Evolutionary conservation across 2,797 vertebrate species (phyloP), one percentile per base, ranked within the genome.

Genomic region (Neosilurus mollespiculum): DNA sequence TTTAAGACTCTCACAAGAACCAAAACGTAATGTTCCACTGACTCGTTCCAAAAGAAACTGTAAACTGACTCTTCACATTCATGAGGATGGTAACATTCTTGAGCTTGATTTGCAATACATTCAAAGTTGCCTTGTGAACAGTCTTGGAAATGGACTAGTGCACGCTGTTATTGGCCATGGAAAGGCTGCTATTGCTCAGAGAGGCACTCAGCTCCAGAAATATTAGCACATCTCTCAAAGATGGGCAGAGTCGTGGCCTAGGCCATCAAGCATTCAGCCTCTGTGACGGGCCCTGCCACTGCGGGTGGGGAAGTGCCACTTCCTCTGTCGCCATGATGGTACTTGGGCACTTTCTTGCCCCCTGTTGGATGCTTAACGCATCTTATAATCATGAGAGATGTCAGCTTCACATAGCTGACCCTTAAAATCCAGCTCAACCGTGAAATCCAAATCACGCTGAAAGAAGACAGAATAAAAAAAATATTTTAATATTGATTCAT

Each of bases 381-480:
- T 99, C 93, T 97, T 98, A 93, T 99, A 99, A 94, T 99, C 97
- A 65, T 99, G 97, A 90, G 96, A 94, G 89, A 99, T 95, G 78
- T 97, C 97, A 18, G 96, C 95, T 94, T 99, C 98, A 82, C 97
- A 98, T 69, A 99, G 95, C 93, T 99, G 98, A 86, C 98, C 98
- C 93, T 98, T 99, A 93, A 99, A 99, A 93, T 99, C 97, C 95
- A 99, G 92, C 91, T 99, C 97, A 87, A 99, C 95, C 81, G 96
- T 98, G 89, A 99, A 99, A 92, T 99, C 98, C 92, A 99, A 92
- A 93, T 99, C 98, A 58, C 98, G 96, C 98, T 99, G 94, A 67
- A 86, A 87, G 58, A 34, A 54, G 22, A 78, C 11, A 67, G 53
- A 67, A 6, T 56, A 24, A 75, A 71, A 79, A 12, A 24, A 69